phyloP scores from a whole-genome alignment of 2,113 vertebrate genomes.

The Marcusenius ussheri region DNA sequence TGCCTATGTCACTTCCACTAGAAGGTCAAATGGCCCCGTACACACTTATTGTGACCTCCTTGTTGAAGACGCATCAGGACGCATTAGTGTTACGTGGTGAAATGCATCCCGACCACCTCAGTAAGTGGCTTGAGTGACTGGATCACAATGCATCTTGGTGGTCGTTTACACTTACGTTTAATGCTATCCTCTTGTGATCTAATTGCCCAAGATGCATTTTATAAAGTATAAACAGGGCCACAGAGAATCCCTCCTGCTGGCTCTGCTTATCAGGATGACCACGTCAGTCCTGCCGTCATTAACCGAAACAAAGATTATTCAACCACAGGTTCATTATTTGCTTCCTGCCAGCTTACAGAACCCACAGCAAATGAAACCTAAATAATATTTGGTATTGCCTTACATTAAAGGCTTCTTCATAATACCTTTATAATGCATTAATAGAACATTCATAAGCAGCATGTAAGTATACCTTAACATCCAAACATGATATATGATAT shows the following conservation, averaged over 20 bases:
- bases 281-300: neutral
- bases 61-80: neutral
- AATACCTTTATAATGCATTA: neutral
- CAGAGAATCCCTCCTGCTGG: neutral
- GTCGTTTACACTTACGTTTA: neutral
- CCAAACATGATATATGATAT: neutral
- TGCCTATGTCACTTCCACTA: neutral
- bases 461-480: neutral
- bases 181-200: neutral
- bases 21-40: neutral
- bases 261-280: neutral
- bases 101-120: neutral
- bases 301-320: neutral
- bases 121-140: neutral
- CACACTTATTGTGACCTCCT: neutral
- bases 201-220: neutral
- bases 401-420: neutral
- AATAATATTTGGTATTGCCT: neutral
- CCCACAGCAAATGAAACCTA: neutral
- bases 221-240: neutral
- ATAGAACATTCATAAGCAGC: neutral
- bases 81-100: neutral
- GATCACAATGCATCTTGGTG: neutral
- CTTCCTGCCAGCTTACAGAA: neutral
- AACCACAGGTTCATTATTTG: neutral